Evolutionary conservation across 2,888 invertebrate species (phyloP), one percentile per base, ranked within the genome.

Genomic region (Ophonus ardosiacus): DNA sequence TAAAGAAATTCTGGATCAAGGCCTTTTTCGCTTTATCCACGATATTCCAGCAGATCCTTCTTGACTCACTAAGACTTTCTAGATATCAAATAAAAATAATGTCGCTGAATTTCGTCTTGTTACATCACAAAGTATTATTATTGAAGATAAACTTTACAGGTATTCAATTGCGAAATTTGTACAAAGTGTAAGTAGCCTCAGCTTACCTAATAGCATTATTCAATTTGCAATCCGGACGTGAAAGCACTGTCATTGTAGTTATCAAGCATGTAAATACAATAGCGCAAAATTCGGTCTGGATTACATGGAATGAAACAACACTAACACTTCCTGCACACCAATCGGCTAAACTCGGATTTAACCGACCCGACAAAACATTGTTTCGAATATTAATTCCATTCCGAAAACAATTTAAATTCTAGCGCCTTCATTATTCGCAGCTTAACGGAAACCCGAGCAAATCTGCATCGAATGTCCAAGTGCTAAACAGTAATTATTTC

Each of bases 331-430:
- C 31, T 15, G 56, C 51, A 81, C 65, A 65, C 24, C 17, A 61
- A 57, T 59, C 76, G 21, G 65, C 40, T 63, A 74, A 71, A 83
- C 59, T 56, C 43, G 78, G 84, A 84, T 78, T 78, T 78, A 84
- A 84, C 65, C 51, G 31, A 81, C 81, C 68, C 71, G 31, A 10
- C 78, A 84, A 84, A 78, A 84, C 84, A 84, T 78, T 84, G 84
- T 84, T 84, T 59, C 63, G 56, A 78, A 84, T 84, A 84, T 84
- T 78, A 84, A 84, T 84, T 84, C 76, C n/a, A 59, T 65, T 57
- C 51, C 24, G 84, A 78, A 84, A 84, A 84, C 78, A 84, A 84
- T 84, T 84, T 84, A 63, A 78, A 84, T 84, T 63, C 78, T 78
- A 51, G 84, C 84, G 74, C 76, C 61, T 83, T 83, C 83, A 84